Evolutionary conservation across 2,797 vertebrate species (phyloP), one percentile per base, ranked within the genome.

Genomic region (Morus bassanus): DNA sequence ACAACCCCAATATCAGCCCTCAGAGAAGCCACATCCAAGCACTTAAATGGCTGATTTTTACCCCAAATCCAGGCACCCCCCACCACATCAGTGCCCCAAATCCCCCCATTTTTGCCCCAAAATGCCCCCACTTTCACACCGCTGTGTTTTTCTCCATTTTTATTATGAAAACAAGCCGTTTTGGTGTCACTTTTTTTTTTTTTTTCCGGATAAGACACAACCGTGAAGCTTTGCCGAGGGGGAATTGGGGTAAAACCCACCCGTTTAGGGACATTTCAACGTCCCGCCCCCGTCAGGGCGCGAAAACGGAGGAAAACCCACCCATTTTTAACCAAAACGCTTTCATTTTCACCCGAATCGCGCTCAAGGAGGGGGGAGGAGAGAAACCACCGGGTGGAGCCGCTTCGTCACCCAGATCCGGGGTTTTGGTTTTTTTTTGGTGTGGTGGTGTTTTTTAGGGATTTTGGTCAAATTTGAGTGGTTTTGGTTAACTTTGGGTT

Each of bases 1-100:
- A 15, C 41, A 59, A 45, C 22, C 76, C 6, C 35, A 16, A 0
- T 2, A 31, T 5, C 50, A 39, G 50, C 81, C 50, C 22, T 22
- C 11, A 0, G 41, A 56, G 27, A 43, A 57, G 19, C 25, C 18
- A 2, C 33, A 21, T 0, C 28, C 35, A 4, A 56, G 3, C 54
- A 21, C 54, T 12, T 6, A 33, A 56, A 53, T 28, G 13, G 10
- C 10, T 5, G 16, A 16, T 30, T 53, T 53, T 53, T 30, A 53
- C 35, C 46, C 54, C 31, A 51, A 70, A 50, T 2, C 6, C 64
- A 67, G 64, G 23, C 23, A 13, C 31, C 64, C 21, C 30, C 23
- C 46, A 14, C 18, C 39, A 22, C 21, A 28, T 15, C 41, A 8
- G 39, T 23, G 13, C 14, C 35, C 54, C 14, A 6, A 43, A 15